Base-by-base conservation (phyloP, 2,113 vertebrate genomes). In the Geococcyx californianus region DNA sequence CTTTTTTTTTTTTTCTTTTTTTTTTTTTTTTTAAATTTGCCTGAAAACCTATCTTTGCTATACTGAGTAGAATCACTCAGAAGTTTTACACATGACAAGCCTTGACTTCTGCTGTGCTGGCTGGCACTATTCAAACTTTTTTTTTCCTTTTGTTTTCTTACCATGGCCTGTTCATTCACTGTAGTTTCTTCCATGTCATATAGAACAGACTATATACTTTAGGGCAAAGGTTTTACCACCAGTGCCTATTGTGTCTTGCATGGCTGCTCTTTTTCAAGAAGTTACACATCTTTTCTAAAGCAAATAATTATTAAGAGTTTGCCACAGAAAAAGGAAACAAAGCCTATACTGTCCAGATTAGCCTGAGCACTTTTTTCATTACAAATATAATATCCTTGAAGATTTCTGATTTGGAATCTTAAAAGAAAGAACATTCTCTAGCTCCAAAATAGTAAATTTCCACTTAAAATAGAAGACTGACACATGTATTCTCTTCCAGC, bases 241-340 rank as follows among this genome's bases (percentile, higher is more conserved):
- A 36, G 23, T 42, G 19, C 1, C 0, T 36, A 6, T 29, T 11
- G 20, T 73, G 20, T 51, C 33, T 25, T 28, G 4, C 1, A 0
- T 28, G 4, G 44, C 60, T 72, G 8, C 51, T 72, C 9, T 40
- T 84, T 63, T 56, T 80, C 45, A 74, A 66, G 20, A 84, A 72
- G 19, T 42, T 20, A 55, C 2, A 3, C 3, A 2, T 54, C 4
- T 45, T 58, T 60, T 60, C 74, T 29, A 5, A 64, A 74, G 70
- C 10, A 11, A 49, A 3, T 56, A 52, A 36, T 66, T 82, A 17
- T 7, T 36, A 52, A 63, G 92, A 56, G 1, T 19, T 88, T 90
- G 56, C 28, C 24, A 8, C 12, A 55, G 31, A 83, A 56, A n/a
- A 68, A 76, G 31, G 54, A 89, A 94, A 68, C 24, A 72, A 84